These are phyloP conservation scores for Mythimna ferrago DNA, from an alignment of 2,888 invertebrate genomes.

Conservation along the genomic window DNA sequence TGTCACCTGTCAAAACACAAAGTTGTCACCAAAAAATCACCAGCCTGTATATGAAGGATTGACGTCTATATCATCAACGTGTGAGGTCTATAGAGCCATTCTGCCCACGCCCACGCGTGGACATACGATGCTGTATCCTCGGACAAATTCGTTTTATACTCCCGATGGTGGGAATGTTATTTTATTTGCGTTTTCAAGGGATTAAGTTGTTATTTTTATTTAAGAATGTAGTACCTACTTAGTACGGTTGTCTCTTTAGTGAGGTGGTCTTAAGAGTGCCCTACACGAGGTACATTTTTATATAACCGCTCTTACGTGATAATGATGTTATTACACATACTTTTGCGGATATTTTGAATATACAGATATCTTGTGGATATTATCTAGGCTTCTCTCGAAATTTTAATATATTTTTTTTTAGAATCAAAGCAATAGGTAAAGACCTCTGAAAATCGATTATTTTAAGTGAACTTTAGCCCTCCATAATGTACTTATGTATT, in stretches of 20 bases:
- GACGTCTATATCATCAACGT: constrained; percentile 72
- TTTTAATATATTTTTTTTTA: too few species aligned
- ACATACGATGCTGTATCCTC: constrained; percentile 24
- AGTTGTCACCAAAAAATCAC: not conserved
- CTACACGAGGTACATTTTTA: too few species aligned
- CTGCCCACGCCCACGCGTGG: constrained; percentile 60
- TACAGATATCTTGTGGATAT: too few species aligned
- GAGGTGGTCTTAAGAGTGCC: not conserved
- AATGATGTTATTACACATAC: too few species aligned
- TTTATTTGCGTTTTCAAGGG: constrained; percentile 12
- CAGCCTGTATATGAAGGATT: constrained; percentile 54
- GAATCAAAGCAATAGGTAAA: too few species aligned
- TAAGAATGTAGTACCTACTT: not conserved
- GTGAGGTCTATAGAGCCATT: constrained; percentile 77
- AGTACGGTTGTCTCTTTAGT: not conserved
- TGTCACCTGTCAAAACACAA: constrained; percentile 1
- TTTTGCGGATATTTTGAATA: too few species aligned
- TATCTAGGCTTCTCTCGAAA: too few species aligned
- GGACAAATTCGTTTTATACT: constrained; percentile 48
- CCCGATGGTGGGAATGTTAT: constrained; percentile 34
- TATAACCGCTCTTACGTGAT: too few species aligned
- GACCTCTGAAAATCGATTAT: too few species aligned
- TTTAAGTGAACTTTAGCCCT: too few species aligned
- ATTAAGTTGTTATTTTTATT: constrained; percentile 42
- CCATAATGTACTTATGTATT: too few species aligned